phyloP scores from a whole-genome alignment of 1,140 invertebrate genomes.

The Lucilia sericata region DNA sequence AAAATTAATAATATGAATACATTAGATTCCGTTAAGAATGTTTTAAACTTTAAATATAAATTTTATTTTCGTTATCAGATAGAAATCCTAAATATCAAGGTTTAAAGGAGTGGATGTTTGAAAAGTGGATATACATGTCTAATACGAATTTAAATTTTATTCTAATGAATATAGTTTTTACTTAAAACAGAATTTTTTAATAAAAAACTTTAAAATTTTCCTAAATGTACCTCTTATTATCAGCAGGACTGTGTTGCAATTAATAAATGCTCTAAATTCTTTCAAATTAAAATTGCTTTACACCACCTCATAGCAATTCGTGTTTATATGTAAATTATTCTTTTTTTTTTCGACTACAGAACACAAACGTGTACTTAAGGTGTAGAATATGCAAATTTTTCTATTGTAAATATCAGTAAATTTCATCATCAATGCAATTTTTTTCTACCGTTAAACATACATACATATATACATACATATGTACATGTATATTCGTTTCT shows the following conservation, averaged over 20 bases:
- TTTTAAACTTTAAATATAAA: background rate
- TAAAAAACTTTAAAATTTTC: too few species aligned
- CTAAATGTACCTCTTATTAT: background rate
- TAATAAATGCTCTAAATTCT: background rate
- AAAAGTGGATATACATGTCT: too few species aligned
- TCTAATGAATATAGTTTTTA: too few species aligned
- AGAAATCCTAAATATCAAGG: too few species aligned
- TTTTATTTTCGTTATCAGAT: too few species aligned
- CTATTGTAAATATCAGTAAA: background rate
- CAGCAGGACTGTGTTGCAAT: background rate
- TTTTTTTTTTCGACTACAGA: too few species aligned
- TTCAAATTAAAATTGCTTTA: background rate
- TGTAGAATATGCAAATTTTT: slow-evolving; percentile 3
- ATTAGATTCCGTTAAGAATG: too few species aligned
- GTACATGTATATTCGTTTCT: background rate
- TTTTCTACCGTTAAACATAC: background rate
- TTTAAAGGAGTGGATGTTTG: too few species aligned
- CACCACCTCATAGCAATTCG: background rate
- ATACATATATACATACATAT: background rate
- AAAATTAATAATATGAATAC: too few species aligned
- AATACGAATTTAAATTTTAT: too few species aligned
- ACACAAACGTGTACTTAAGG: background rate
- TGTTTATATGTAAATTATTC: background rate
- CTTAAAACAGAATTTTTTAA: too few species aligned
- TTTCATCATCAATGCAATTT: slow-evolving; percentile 9